Conservation (phyloP, 2,797 vertebrate genomes). For the Decapterus maruadsi region DNA sequence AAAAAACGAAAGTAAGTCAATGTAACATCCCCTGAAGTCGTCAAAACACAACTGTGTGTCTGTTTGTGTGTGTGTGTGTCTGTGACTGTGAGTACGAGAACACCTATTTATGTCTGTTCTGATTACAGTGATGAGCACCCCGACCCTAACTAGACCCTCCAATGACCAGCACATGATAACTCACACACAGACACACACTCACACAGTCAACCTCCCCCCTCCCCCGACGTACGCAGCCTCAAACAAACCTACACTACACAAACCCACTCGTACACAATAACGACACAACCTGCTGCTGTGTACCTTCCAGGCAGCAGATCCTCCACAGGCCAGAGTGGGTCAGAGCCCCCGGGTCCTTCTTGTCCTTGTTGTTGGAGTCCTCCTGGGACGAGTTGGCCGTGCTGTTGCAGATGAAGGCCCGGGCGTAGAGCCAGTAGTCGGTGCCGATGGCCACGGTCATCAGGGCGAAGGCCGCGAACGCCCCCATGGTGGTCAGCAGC, state of each 20-base stretch:
- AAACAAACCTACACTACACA: background rate
- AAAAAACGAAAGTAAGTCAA: no score
- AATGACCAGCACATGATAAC: slow-evolving; percentile 15
- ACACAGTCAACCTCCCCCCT: background rate
- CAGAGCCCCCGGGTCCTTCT: slow-evolving; percentile 92
- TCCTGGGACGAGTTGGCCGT: slow-evolving; percentile 91
- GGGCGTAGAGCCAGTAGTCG: slow-evolving; percentile 95
- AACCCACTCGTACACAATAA: background rate
- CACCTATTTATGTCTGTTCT: slow-evolving; percentile 50
- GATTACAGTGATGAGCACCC: slow-evolving; percentile 30
- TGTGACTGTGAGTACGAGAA: slow-evolving; percentile 5
- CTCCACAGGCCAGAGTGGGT: slow-evolving; percentile 96
- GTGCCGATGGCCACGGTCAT: slow-evolving; percentile 96
- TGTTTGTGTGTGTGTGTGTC: slow-evolving; percentile 1
- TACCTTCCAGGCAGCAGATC: slow-evolving; percentile 96
- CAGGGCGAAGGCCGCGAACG: slow-evolving; percentile 93
- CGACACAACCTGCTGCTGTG: background rate
- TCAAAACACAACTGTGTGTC: no score
- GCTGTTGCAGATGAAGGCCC: slow-evolving; percentile 95
- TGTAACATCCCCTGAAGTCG: no score
- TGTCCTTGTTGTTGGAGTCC: slow-evolving; percentile 87
- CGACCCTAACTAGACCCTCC: slow-evolving; percentile 19
- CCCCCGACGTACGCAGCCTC: background rate
- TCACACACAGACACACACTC: background rate
- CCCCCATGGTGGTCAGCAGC: slow-evolving; percentile 92